Evolutionary conservation across 2,113 vertebrate species (phyloP).

Genomic region (Solea solea): DNA sequence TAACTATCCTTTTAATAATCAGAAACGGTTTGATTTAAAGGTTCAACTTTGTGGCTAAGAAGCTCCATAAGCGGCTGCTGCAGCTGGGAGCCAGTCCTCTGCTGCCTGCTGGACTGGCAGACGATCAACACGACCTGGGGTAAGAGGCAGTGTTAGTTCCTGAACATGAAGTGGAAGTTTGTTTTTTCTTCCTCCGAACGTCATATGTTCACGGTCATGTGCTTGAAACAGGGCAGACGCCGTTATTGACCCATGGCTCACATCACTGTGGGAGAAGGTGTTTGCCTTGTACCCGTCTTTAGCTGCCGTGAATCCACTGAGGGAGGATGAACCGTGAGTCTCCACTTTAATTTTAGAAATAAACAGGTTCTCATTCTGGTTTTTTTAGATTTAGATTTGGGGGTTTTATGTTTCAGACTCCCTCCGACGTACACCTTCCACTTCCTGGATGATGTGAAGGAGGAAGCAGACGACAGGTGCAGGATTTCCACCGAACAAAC

Average conservation of each 20-base stretch:
- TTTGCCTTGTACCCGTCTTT: constrained; percentile 80
- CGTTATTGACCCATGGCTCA: constrained; percentile 90
- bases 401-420: constrained; percentile 75
- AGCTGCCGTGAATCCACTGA: constrained; percentile 67
- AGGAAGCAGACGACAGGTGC: not conserved
- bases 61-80: constrained; percentile 89
- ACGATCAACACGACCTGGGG: constrained; percentile 97
- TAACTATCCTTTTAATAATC: not conserved
- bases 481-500: not conserved
- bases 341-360: not conserved
- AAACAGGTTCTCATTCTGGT: not conserved
- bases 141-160: constrained; percentile 66
- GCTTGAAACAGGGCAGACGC: constrained; percentile 86
- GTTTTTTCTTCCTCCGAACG: not conserved
- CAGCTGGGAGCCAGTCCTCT: constrained; percentile 88
- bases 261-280: constrained; percentile 86
- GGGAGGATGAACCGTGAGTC: constrained; percentile 84
- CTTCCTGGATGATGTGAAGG: constrained; percentile 75
- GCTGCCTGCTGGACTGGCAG: constrained; percentile 86
- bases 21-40: constrained; percentile 64
- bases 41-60: constrained; percentile 98
- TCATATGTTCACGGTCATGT: not conserved
- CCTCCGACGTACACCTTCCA: constrained; percentile 86
- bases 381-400: too few species aligned
- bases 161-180: not conserved